A percentile compares a stretch with the other conserved stretches of the same genome.
phyloP scores from a whole-genome alignment of 2,888 invertebrate species.

The Tetragnatha montana region DNA sequence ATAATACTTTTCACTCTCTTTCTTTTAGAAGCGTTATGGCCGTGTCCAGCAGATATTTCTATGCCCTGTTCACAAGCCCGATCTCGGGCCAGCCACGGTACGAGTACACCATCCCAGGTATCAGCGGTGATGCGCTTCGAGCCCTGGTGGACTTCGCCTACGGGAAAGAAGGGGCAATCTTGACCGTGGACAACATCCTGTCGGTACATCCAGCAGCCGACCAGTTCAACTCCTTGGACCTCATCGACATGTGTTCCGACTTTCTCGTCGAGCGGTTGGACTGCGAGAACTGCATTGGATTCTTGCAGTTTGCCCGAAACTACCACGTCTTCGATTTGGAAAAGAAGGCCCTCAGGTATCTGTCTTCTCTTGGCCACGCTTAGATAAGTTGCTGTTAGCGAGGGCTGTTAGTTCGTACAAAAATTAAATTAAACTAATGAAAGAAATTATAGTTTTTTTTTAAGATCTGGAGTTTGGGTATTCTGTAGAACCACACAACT shows the following conservation, averaged over 20 bases:
- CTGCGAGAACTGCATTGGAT: constrained; percentile 88
- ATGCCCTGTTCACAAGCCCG: constrained; percentile 89
- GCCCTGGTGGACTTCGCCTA: constrained; percentile 90
- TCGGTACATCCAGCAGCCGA: constrained; percentile 87
- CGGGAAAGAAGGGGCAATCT: constrained; percentile 81
- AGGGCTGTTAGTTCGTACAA: too few species aligned
- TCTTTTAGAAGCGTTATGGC: constrained; percentile 83
- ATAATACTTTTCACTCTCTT: not conserved
- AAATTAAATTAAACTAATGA: too few species aligned
- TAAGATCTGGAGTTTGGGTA: too few species aligned
- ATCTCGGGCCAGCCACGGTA: constrained; percentile 81
- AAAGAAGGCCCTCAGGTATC: constrained; percentile 80
- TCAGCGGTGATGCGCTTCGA: constrained; percentile 86
- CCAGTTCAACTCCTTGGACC: constrained; percentile 89
- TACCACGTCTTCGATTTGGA: constrained; percentile 85
- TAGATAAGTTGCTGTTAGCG: too few species aligned
- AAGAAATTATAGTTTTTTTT: too few species aligned
- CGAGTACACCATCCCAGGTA: constrained; percentile 85
- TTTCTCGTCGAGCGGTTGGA: constrained; percentile 83
- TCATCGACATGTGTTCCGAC: constrained; percentile 87
- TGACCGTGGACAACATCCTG: constrained; percentile 87
- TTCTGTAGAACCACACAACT: too few species aligned
- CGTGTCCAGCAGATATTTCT: constrained; percentile 93
- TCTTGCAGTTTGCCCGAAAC: constrained; percentile 87
- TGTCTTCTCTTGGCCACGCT: not conserved